Evolutionary conservation across 2,113 vertebrate genomes (phyloP).

Genomic region (Leucoraja erinaceus): DNA sequence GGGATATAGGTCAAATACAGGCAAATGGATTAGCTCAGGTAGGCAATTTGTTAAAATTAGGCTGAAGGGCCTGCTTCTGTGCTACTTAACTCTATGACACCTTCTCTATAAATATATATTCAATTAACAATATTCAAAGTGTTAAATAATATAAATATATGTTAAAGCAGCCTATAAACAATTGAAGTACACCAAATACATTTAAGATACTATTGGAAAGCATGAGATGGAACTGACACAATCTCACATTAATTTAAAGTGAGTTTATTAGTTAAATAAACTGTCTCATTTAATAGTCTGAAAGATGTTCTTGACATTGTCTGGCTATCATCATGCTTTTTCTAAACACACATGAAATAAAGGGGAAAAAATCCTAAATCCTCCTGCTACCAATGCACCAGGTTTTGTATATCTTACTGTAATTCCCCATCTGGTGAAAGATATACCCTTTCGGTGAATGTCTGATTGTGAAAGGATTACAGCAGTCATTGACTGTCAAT

Average conservation of each 20-base stretch:
- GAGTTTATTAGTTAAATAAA: conserved; percentile 17
- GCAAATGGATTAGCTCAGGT: too few species aligned
- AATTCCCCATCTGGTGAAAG: neutral
- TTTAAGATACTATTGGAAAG: neutral
- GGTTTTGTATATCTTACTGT: conserved; percentile 12
- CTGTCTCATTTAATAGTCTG: neutral
- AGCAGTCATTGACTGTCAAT: neutral
- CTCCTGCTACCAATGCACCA: neutral
- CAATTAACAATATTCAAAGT: neutral
- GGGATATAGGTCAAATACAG: too few species aligned
- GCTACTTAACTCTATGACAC: too few species aligned
- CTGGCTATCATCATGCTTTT: conserved; percentile 7
- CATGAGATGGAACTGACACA: neutral
- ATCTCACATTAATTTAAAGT: conserved; percentile 17
- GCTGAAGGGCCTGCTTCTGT: too few species aligned
- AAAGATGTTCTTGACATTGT: conserved; percentile 7
- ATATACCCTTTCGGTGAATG: neutral
- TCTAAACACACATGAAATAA: neutral
- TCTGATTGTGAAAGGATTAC: conserved; percentile 23
- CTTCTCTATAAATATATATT: neutral
- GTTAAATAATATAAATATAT: neutral
- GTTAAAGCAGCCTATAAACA: neutral
- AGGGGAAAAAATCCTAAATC: neutral
- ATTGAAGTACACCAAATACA: neutral
- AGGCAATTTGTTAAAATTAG: too few species aligned